Percentiles rank a stretch among this genome's conserved stretches.
phyloP scores from a whole-genome alignment of 2,113 vertebrate species.

The Ceyx cyanopectus region DNA sequence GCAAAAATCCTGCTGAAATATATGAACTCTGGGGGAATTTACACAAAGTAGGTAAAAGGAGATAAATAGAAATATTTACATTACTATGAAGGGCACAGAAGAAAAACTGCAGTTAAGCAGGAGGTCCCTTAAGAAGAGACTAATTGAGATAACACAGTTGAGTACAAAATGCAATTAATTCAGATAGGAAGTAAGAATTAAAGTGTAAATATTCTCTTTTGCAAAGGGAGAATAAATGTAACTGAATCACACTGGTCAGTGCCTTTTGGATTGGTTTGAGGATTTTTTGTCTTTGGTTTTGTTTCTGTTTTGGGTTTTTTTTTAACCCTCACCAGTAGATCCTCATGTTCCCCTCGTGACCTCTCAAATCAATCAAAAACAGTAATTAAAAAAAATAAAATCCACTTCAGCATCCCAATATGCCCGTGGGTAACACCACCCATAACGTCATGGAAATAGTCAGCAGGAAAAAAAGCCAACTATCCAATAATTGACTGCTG shows the following conservation, averaged over 20 bases:
- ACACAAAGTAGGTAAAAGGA: neutral
- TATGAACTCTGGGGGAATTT: neutral
- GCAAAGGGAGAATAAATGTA: neutral
- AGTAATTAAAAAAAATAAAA: constrained; percentile 12
- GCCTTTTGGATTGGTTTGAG: neutral
- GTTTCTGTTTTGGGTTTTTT: neutral
- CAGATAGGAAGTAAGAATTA: neutral
- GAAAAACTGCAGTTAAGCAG: neutral
- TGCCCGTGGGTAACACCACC: constrained; percentile 21
- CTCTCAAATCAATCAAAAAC: constrained; percentile 42
- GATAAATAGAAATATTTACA: neutral
- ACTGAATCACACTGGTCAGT: neutral
- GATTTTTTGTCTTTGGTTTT: neutral
- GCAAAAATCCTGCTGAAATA: neutral
- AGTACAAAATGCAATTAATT: constrained; percentile 28
- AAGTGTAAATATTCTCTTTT: neutral
- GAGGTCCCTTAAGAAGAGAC: neutral
- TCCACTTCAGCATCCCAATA: constrained; percentile 36
- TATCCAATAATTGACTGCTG: constrained; percentile 44
- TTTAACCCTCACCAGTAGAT: neutral
- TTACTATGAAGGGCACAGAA: neutral
- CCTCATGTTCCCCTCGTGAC: neutral
- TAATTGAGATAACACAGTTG: neutral
- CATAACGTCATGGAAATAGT: constrained; percentile 59
- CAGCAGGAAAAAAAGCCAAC: neutral